Conservation (phyloP, 1,140 invertebrate genomes). For the Archivesica marissinica region DNA sequence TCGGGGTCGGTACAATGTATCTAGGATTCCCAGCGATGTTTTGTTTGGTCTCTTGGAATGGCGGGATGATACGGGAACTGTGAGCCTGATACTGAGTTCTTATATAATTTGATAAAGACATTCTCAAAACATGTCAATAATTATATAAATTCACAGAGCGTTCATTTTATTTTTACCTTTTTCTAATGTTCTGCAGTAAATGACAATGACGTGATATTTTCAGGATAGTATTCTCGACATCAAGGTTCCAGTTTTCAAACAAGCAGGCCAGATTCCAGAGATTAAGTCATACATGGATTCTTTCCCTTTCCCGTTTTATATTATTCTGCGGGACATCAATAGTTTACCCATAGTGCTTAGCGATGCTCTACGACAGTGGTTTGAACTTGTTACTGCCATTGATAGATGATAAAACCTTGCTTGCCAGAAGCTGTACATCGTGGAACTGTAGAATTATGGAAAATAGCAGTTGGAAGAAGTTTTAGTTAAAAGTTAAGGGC, state of each 20-base stretch:
- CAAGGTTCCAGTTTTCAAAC: conserved; percentile 88
- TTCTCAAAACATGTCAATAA: no score
- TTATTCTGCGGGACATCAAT: conserved; percentile 95
- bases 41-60: no score
- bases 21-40: no score
- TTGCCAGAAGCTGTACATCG: no score
- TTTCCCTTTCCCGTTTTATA: conserved; percentile 99
- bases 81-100: no score
- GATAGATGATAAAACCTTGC: conserved; percentile 52
- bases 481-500: no score
- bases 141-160: no score
- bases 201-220: conserved; percentile 54
- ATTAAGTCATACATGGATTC: conserved; percentile 94
- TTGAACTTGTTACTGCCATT: conserved; percentile 92
- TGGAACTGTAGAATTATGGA: no score
- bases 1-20: no score
- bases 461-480: no score
- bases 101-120: no score
- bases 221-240: conserved; percentile 96
- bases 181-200: neutral
- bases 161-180: neutral
- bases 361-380: conserved; percentile 99
- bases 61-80: no score
- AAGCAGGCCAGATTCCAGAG: conserved; percentile 85
- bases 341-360: conserved; percentile 94